Base-by-base conservation (phyloP, 2,113 vertebrate species). In the Engraulis encrasicolus region DNA sequence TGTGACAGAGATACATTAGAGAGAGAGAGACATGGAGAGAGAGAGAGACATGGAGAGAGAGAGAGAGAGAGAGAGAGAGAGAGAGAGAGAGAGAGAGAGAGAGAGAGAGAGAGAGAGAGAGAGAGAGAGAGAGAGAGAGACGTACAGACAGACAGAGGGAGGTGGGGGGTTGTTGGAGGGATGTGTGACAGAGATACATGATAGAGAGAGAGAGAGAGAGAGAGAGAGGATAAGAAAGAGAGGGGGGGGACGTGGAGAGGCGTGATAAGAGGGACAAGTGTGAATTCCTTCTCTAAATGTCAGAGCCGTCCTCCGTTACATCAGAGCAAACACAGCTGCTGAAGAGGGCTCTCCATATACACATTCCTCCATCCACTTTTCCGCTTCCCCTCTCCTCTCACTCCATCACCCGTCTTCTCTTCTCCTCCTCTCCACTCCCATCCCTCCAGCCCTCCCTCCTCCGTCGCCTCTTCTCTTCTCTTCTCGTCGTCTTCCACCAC, bases 261-360 rank as follows among this genome's bases (percentile, higher is more conserved):
- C 83, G 81, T 89, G 71, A 82, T 82, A 87, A 36, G 61, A 54
- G 83, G 83, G 77, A 58, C 61, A 38, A 48, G 77, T 19, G 34
- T 77, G 81, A 85, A 89, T 92, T 88, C 81, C 48, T 66, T 31
- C 85, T 54, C 80, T 90, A 85, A 92, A 90, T 90, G 91, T 90
- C 87, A 90, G n/a, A n/a, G 80, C 78, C 78, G 81, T 85, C 84
- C 85, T 88, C 74, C 85, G 54, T 83, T 83, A 48, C 58, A 23
- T 82, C 80, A 80, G 74, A 82, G 86, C 90, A 89, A 91, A 88
- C 85, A 86, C 86, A 88, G 89, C 74, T 89, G 88, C 48, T 80
- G 36, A 50, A 71, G 58, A 50, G 20, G 58, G 85, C 84, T 71
- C 27, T 38, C 82, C 80, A 45, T 66, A 40, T 79, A 58, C 50